Evolutionary conservation across 2,113 vertebrate species (phyloP), one percentile per base, ranked within the genome.

Genomic region (Etheostoma cragini): DNA sequence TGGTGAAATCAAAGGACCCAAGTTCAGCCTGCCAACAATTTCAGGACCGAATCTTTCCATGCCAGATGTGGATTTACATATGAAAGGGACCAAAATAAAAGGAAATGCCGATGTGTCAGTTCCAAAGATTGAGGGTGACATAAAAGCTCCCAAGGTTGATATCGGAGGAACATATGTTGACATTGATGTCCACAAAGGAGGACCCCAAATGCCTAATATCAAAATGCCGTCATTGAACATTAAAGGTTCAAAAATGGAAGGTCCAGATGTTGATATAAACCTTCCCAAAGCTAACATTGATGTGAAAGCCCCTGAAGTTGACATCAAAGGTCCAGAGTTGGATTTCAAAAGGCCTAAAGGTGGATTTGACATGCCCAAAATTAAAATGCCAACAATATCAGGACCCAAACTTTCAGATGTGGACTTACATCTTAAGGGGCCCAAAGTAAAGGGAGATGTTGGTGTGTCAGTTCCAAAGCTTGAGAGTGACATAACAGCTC

Each of bases 1-100:
- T 49, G 17, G n/a, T 24, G 46, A 64, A 24, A 46, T 46, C 14
- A 95, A 94, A 35, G 94, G 94, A 0, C 89, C 93, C 8, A 80
- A 70, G 33, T 49, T 84, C 64, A 35, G 95, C 0, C 94, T 86
- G 57, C 79, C 84, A 11, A 63, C 1, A 1, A 24, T 46, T 26
- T 17, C 62, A 26, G 62, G 62, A 24, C 42, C 62, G 0, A 65
- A 47, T 0, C 5, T 63, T 15, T 63, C 61, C 19, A 46, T 65
- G 62, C 62, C 62, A 15, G 7, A 24, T 47, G 1, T 46, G 7
- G 62, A 65, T 65, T 46, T 65, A 7, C 10, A 65, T 2, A 6
- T 68, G 19, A 53, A 35, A 68, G 49, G 66, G 7, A 49, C 49
- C 3, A 68, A 30, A 12, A 6, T 49, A 26, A 49, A 6, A 45